Base-by-base conservation (phyloP, 2,113 vertebrate genomes). In the Carassius gibelio region DNA sequence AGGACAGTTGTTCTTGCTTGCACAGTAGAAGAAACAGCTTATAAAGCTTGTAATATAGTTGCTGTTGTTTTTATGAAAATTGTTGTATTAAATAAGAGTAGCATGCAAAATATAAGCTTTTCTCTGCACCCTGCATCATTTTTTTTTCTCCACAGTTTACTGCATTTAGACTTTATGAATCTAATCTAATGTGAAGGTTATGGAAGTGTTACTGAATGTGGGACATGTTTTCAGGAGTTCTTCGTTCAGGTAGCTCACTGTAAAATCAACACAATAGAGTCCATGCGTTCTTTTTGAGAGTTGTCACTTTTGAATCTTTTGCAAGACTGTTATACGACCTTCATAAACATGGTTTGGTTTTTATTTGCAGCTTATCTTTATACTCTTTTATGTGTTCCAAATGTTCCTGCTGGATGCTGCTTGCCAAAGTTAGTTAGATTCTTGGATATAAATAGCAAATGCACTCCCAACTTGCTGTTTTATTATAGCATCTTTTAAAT, bases 281-380 rank as follows among this genome's bases (percentile, higher is more conserved):
- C 34, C 34, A 14, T 61, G 55, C 6, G 0, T 61, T 59, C 30
- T 59, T 59, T 21, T n/a, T 79, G 57, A 62, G 57, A 42, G 55
- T 61, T 42, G 57, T 79, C 55, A 79, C 76, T 42, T 30, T 62
- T 34, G 1, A 79, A 23, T 61, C 11, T 78, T 59, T 78, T n/a
- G 19, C 76, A 62, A 79, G 76, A 7, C 17, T 57, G 55, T 42
- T 55, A 78, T 42, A 9, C 19, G 5, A 42, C 57, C 34, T n/a
- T 59, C 55, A 77, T 21, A 21, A 30, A 57, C 19, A 57, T 34
- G 11, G 19, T 36, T 52, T 76, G 26, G 26, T 76, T 55, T 34
- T 52, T 52, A 59, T 77, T 34, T 62, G 76, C 1, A 6, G 76
- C 52, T 79, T 62, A 62, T 42, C 15, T 77, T 59, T 79, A 36